Evolutionary conservation across 2,797 vertebrate genomes (phyloP).

Genomic region (Selene dorsalis): DNA sequence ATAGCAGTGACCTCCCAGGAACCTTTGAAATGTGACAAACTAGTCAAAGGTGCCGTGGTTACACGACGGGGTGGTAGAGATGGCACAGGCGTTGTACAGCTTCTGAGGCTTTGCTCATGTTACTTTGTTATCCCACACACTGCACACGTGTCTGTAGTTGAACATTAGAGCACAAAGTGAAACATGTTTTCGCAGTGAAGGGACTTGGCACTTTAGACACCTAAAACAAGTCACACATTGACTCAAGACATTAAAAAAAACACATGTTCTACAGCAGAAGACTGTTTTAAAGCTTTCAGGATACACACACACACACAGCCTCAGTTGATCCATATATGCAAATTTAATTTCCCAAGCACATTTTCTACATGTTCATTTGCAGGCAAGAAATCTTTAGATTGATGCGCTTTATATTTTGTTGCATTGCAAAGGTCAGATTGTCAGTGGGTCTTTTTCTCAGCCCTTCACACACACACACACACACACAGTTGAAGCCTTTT

Average conservation of each 20-base stretch:
- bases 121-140: neutral
- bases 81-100: neutral
- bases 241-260: neutral
- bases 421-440: conserved; percentile 30
- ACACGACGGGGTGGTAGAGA: conserved; percentile 1
- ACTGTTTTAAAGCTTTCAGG: conserved; percentile 7
- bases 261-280: neutral
- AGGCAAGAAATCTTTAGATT: conserved; percentile 21
- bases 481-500: conserved; percentile 2
- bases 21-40: conserved; percentile 47
- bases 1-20: conserved; percentile 62
- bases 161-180: conserved; percentile 14
- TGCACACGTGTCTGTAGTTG: conserved; percentile 7
- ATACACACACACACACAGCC: neutral
- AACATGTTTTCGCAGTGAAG: neutral
- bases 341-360: neutral
- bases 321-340: neutral
- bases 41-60: conserved; percentile 46
- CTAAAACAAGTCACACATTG: conserved; percentile 16
- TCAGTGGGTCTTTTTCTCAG: conserved; percentile 12
- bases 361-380: conserved; percentile 15
- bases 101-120: neutral
- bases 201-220: neutral
- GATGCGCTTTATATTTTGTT: neutral
- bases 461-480: conserved; percentile 19